These are phyloP conservation scores for Xylocampa areola DNA, from an alignment of 2,888 invertebrate species.

Conservation along the genomic window DNA sequence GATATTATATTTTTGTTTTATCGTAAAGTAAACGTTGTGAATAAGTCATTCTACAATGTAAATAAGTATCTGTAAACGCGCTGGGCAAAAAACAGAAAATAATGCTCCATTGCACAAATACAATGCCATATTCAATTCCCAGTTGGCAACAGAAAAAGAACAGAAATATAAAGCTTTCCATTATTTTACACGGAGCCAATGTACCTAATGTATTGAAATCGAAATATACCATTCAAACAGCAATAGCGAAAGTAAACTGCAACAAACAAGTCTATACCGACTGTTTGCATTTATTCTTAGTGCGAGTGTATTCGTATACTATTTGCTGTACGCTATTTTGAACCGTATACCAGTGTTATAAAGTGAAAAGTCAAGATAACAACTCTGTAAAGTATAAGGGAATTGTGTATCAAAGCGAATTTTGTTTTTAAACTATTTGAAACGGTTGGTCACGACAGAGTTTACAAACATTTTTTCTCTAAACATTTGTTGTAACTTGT, in stretches of 20 bases:
- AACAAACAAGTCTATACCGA: conserved; percentile 43
- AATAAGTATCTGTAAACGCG: conserved; percentile 11
- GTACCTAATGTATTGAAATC: conserved; percentile 46
- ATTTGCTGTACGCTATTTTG: conserved; percentile 20
- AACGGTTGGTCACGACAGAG: conserved; percentile 35
- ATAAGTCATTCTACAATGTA: conserved; percentile 15
- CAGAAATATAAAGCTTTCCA: conserved; percentile 36
- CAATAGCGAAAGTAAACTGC: conserved; percentile 52
- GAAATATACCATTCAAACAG: conserved; percentile 46
- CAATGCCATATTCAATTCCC: conserved; percentile 30
- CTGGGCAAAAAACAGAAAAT: conserved; percentile 19
- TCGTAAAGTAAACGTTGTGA: conserved; percentile 20
- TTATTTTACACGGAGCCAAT: conserved; percentile 46
- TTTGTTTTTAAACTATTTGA: conserved; percentile 54
- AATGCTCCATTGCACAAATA: conserved; percentile 23
- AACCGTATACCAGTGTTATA: conserved; percentile 18
- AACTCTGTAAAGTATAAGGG: conserved; percentile 26
- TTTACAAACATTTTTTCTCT: conserved; percentile 40
- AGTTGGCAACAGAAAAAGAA: conserved; percentile 38
- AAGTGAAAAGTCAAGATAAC: conserved; percentile 23
- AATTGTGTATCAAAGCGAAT: conserved; percentile 51
- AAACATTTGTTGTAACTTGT: conserved; percentile 38
- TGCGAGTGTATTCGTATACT: conserved; percentile 46
- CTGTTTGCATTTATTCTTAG: conserved; percentile 56
- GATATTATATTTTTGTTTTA: conserved; percentile 4